Evolutionary conservation across 1,140 invertebrate species (phyloP).

Genomic region (Linepithema humile): DNA sequence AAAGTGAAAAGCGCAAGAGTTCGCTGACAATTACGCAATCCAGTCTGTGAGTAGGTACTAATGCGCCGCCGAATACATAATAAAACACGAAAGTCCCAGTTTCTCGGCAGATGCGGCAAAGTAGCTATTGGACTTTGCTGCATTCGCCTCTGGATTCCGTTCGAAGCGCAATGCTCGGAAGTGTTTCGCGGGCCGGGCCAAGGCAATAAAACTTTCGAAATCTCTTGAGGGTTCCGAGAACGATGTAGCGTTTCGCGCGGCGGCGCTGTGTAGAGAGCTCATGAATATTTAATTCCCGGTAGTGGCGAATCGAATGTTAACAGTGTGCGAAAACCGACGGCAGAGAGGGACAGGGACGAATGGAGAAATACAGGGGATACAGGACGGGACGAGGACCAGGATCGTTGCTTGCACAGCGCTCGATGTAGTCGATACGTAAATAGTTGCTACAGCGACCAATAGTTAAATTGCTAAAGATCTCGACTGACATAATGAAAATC

Average conservation of each 20-base stretch:
- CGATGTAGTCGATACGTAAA: constrained; percentile 38
- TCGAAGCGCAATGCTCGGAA: constrained; percentile 24
- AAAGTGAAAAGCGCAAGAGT: not conserved
- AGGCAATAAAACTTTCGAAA: constrained; percentile 68
- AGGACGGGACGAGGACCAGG: not conserved
- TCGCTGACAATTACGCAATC: constrained; percentile 15
- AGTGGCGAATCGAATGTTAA: constrained; percentile 63
- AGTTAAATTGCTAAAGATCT: not conserved
- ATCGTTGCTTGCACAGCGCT: constrained; percentile 43
- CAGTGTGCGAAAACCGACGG: constrained; percentile 59
- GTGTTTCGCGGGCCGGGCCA: constrained; percentile 29
- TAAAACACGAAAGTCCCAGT: constrained; percentile 31
- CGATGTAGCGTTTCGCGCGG: constrained; percentile 32
- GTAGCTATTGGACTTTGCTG: not conserved
- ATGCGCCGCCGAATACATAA: constrained; percentile 31
- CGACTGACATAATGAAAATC: not conserved
- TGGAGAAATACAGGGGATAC: constrained; percentile 6
- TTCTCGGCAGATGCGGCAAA: not conserved
- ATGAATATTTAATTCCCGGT: constrained; percentile 67
- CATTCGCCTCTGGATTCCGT: constrained; percentile 24
- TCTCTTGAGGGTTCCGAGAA: constrained; percentile 60
- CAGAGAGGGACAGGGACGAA: constrained; percentile 16
- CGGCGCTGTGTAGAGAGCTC: constrained; percentile 40
- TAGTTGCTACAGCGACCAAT: constrained; percentile 15
- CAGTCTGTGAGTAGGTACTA: not conserved